These are phyloP conservation scores for Dipodomys merriami DNA, from an alignment of 2,113 vertebrate species.

Conservation along the genomic window DNA sequence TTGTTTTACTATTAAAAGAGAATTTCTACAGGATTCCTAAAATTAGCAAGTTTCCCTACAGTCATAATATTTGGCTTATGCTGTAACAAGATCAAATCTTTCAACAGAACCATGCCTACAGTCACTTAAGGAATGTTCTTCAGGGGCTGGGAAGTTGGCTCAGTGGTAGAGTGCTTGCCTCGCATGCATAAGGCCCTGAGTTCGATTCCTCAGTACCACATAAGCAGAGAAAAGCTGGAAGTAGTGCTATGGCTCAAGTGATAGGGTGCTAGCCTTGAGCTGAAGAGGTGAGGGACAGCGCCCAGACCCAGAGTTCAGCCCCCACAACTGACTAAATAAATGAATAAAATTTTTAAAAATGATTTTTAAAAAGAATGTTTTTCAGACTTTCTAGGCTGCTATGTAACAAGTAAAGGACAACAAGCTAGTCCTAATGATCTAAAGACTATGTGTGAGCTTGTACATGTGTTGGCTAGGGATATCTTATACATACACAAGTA, in stretches of 20 bases:
- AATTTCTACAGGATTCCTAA: conserved; percentile 37
- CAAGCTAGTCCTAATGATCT: neutral
- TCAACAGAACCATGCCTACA: neutral
- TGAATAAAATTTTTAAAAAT: too few species aligned
- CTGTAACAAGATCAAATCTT: neutral
- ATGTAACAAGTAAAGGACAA: neutral
- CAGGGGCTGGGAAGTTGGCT: too few species aligned
- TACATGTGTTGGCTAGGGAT: neutral
- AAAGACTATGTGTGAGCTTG: neutral
- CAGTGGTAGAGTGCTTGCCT: too few species aligned
- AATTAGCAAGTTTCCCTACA: conserved; percentile 1
- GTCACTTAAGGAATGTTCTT: conserved; percentile 43
- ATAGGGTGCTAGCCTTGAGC: too few species aligned
- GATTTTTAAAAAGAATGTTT: neutral
- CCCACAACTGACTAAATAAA: too few species aligned
- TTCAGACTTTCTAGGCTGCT: neutral
- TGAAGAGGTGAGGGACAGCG: too few species aligned
- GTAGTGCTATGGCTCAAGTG: too few species aligned
- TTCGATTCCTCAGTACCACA: too few species aligned
- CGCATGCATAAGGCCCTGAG: too few species aligned
- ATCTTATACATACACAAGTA: neutral
- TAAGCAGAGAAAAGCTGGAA: too few species aligned
- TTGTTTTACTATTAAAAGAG: conserved; percentile 20
- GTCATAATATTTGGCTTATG: conserved; percentile 45
- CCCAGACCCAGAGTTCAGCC: too few species aligned